phyloP scores from a whole-genome alignment of 2,888 invertebrate species.

The Chrysotoxum bicinctum region DNA sequence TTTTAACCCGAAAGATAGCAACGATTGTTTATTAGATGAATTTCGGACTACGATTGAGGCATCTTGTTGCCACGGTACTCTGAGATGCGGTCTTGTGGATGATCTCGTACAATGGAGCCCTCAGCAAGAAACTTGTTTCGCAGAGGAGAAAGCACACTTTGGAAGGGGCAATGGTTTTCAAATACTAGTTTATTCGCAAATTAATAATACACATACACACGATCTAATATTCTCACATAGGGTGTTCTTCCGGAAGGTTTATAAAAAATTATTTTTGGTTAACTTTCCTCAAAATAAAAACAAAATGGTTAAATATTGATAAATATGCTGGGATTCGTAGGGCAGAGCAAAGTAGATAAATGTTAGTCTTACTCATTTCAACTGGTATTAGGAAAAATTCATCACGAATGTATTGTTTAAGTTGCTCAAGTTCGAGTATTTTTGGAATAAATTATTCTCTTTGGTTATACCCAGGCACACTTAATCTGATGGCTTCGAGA shows the following conservation, averaged over 20 bases:
- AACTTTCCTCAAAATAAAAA: too few species aligned
- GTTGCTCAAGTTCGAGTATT: too few species aligned
- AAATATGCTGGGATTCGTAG: too few species aligned
- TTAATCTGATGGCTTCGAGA: too few species aligned
- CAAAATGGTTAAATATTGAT: too few species aligned
- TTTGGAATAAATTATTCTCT: too few species aligned
- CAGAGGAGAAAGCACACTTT: conserved; percentile 11
- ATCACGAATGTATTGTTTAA: too few species aligned
- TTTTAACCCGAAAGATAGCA: not conserved
- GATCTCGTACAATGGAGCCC: not conserved
- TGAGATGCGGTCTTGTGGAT: not conserved
- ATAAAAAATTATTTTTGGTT: not conserved
- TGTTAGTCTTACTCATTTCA: too few species aligned
- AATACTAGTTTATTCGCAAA: conserved; percentile 36
- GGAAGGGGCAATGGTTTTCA: conserved; percentile 11
- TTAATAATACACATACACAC: not conserved
- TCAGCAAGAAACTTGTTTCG: conserved; percentile 35
- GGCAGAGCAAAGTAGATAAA: too few species aligned
- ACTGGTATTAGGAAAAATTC: too few species aligned
- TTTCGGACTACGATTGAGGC: conserved; percentile 36
- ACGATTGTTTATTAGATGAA: conserved; percentile 5
- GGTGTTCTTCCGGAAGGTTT: not conserved
- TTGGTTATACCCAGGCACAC: too few species aligned
- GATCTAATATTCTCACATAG: not conserved
- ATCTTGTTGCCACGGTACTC: not conserved